Evolutionary conservation across 2,888 invertebrate species (phyloP).

Genomic region (Spodoptera littoralis): DNA sequence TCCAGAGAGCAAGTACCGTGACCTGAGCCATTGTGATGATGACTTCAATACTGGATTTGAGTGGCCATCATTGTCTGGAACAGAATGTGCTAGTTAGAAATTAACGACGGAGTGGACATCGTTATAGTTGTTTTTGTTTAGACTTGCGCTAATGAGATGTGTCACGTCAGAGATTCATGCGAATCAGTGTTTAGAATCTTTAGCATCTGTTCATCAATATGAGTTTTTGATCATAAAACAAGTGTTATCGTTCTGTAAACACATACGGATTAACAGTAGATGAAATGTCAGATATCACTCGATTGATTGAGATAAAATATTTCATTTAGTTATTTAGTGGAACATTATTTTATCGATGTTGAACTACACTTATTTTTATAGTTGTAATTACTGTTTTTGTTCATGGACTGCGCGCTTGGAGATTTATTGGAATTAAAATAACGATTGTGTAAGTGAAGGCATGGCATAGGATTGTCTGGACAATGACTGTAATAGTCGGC

Average conservation of each 20-base stretch:
- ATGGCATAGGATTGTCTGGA: conserved; percentile 58
- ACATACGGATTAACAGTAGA: conserved; percentile 31
- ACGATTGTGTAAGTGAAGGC: conserved; percentile 63
- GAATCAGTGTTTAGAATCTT: conserved; percentile 43
- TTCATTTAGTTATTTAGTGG: conserved; percentile 21
- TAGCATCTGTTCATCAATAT: conserved; percentile 21
- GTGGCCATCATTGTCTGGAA: conserved; percentile 65
- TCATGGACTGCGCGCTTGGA: conserved; percentile 29
- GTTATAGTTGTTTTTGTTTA: conserved; percentile 24
- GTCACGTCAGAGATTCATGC: conserved; percentile 55
- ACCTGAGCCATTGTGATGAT: conserved; percentile 67
- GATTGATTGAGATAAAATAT: conserved; percentile 48
- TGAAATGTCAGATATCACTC: conserved; percentile 38
- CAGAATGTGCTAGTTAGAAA: conserved; percentile 32
- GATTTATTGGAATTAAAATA: conserved; percentile 60
- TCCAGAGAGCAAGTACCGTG: conserved; percentile 67
- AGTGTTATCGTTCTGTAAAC: conserved; percentile 41
- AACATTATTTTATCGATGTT: conserved; percentile 30
- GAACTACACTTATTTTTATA: conserved; percentile 2
- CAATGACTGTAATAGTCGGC: conserved; percentile 79
- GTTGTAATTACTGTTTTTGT: conserved; percentile 19
- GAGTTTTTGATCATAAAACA: conserved; percentile 11
- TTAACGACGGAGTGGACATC: conserved; percentile 1
- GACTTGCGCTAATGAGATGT: conserved; percentile 59
- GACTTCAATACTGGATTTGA: conserved; percentile 51